Conservation (phyloP, 2,797 vertebrate species). For the Liasis olivaceus region DNA sequence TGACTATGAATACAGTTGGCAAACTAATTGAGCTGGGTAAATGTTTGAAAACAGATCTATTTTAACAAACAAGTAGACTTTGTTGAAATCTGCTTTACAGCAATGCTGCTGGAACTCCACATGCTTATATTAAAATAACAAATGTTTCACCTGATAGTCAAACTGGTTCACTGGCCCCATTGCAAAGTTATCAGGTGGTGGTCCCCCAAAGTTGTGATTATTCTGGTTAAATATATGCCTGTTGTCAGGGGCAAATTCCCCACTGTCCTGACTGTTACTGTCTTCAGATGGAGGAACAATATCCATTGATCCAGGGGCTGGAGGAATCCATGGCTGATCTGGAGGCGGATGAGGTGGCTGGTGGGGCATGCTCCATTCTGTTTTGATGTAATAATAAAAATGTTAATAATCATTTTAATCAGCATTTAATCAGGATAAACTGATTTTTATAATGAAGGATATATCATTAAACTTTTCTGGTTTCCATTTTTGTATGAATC, state of each 20-base stretch:
- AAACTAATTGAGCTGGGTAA: not conserved
- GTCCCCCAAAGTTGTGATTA: conserved; percentile 97
- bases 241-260: conserved; percentile 92
- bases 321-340: conserved; percentile 95
- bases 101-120: conserved; percentile 73
- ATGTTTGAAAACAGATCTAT: conserved; percentile 55
- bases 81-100: conserved; percentile 71
- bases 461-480: not conserved
- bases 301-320: conserved; percentile 93
- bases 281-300: conserved; percentile 95
- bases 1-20: not conserved
- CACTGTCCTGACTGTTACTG: conserved; percentile 99
- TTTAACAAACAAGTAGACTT: conserved; percentile 61
- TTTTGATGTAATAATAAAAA: conserved; percentile 72
- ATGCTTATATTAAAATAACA: conserved; percentile 78
- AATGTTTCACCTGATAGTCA: conserved; percentile 98
- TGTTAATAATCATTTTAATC: conserved; percentile 56
- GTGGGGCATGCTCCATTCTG: conserved; percentile 97
- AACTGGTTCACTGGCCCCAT: conserved; percentile 98
- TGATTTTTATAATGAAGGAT: not conserved
- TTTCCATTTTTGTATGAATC: not conserved
- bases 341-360: conserved; percentile 90
- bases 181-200: conserved; percentile 97
- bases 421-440: not conserved
- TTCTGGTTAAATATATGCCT: conserved; percentile 96